Base-by-base conservation (phyloP, 2,113 vertebrate species). In the Epinephelus fuscoguttatus region DNA sequence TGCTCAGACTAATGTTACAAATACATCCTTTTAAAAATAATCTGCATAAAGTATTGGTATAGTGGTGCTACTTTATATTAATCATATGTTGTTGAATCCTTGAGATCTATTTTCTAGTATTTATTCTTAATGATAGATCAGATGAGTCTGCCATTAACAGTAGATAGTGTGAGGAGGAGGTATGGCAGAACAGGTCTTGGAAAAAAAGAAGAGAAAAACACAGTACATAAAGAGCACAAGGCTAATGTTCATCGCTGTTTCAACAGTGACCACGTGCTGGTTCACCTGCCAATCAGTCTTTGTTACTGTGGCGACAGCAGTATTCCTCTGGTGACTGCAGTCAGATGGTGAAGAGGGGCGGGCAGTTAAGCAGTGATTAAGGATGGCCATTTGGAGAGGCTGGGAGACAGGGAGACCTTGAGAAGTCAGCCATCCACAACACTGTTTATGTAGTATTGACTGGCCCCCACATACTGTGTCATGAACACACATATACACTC, bases 291-390 rank as follows among this genome's bases (percentile, higher is more conserved):
- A 87, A 92, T 95, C 93, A 84, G 90, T 92, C 90, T 87, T 91
- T 78, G 92, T 95, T 94, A 94, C 73, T 37, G 81, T 53, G 75
- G 85, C 71, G 75, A 80, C 82, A 81, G 67, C 81, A 77, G 85
- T 37, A 23, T 50, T 71, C 70, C 88, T 88, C 80, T 84, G 80
- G 86, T 83, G 85, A 88, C 79, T 82, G 82, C 63, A 78, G 82
- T 85, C 78, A 76, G 90, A 88, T 53, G 63, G 81, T 62, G 70
- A 77, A 82, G 87, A 75, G 79, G 79, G 84, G 84, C 49, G 27
- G 82, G 73, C 62, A 30, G 84, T 90, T 94, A 92, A 95, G 94
- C 89, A 90, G 93, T 95, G 94, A 96, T 96, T 96, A 94, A 94
- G 85, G 86, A 88, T 68, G 69, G 88, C 80, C 83, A 91, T 95